Conservation (phyloP, 2,888 invertebrate species). For the Pecten maximus region DNA sequence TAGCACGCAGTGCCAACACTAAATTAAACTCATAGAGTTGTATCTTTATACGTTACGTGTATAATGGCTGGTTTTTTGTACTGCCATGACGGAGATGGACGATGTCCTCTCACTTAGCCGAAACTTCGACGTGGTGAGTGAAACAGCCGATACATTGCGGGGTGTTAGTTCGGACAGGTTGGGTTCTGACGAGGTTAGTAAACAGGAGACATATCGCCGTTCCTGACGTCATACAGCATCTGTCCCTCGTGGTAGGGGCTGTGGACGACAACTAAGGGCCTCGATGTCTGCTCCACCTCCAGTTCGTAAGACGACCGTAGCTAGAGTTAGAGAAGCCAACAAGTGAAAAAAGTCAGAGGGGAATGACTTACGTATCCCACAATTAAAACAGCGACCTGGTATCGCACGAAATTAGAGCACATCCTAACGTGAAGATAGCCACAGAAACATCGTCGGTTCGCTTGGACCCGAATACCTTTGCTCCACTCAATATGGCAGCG, state of each 20-base stretch:
- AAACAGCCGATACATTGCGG: not conserved
- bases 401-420: not conserved
- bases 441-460: not conserved
- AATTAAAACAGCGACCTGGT: not conserved
- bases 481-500: not conserved
- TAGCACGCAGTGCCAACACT: not conserved
- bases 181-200: not conserved
- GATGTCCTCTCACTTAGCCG: not conserved
- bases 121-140: not conserved
- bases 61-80: not conserved
- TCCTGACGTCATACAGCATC: not conserved
- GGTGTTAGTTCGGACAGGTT: not conserved
- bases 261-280: not conserved
- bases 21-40: not conserved
- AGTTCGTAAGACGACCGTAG: not conserved
- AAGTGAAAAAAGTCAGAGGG: not conserved
- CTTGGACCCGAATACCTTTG: not conserved
- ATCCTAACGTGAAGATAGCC: not conserved
- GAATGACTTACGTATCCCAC: not conserved
- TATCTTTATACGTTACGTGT: no score
- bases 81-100: not conserved
- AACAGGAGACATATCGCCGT: not conserved
- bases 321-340: not conserved
- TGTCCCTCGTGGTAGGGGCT: not conserved
- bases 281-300: not conserved